phyloP scores from a whole-genome alignment of 2,113 vertebrate genomes.

The Hydropotes inermis region DNA sequence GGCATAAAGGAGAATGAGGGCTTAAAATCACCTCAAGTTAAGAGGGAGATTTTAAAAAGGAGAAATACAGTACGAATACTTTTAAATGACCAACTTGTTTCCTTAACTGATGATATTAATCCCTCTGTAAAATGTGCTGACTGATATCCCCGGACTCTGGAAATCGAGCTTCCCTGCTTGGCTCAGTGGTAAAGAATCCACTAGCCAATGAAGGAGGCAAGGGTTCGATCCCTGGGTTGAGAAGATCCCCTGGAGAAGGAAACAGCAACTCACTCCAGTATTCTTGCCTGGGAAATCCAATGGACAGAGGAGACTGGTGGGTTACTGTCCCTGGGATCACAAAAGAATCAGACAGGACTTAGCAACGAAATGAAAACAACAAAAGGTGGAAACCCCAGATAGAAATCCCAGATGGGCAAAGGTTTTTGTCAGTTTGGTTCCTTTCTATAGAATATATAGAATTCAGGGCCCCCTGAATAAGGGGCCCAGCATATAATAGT shows the following conservation, averaged over 20 bases:
- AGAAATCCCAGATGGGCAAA: constrained; percentile 14
- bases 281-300: background rate
- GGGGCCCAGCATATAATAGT: background rate
- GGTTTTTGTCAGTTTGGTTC: background rate
- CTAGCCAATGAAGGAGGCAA: background rate
- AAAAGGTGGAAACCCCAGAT: background rate
- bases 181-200: background rate
- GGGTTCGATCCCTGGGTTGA: background rate
- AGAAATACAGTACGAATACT: background rate
- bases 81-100: constrained; percentile 3
- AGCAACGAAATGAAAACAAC: background rate
- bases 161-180: background rate
- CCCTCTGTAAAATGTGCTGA: background rate
- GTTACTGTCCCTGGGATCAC: background rate
- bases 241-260: background rate
- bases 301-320: background rate
- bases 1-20: background rate
- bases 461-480: background rate
- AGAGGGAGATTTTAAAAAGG: background rate
- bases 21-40: background rate
- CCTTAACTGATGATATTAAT: background rate
- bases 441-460: background rate
- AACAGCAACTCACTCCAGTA: background rate
- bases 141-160: background rate
- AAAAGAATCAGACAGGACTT: background rate